Evolutionary conservation across 2,888 invertebrate genomes (phyloP).

Genomic region (Scotopteryx bipunctaria): DNA sequence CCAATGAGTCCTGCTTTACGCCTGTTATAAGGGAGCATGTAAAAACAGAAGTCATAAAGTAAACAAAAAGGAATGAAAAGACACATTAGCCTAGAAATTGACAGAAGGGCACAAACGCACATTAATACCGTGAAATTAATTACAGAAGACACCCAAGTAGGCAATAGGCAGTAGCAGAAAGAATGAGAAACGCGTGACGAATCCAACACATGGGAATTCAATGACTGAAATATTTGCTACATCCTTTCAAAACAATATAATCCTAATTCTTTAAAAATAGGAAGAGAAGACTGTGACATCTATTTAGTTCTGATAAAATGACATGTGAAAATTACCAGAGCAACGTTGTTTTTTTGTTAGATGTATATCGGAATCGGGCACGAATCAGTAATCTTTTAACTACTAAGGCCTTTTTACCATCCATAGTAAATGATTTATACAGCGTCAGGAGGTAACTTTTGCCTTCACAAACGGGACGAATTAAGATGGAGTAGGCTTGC

Average conservation of each 20-base stretch:
- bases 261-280: not conserved
- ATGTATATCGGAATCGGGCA: too few species aligned
- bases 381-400: too few species aligned
- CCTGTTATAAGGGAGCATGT: conserved; percentile 22
- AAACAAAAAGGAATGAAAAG: conserved; percentile 56
- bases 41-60: conserved; percentile 36
- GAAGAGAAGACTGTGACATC: too few species aligned
- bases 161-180: conserved; percentile 48
- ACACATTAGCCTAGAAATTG: conserved; percentile 49
- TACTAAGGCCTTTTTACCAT: too few species aligned
- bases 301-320: not conserved
- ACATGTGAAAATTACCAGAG: not conserved
- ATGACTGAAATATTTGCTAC: conserved; percentile 7
- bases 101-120: conserved; percentile 52
- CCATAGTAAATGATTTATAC: too few species aligned
- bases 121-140: conserved; percentile 68
- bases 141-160: conserved; percentile 70
- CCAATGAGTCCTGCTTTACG: conserved; percentile 9
- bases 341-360: too few species aligned
- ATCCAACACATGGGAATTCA: conserved; percentile 31
- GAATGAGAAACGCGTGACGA: conserved; percentile 50
- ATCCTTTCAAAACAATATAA: conserved; percentile 9
- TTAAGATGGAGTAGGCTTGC: too few species aligned
- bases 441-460: too few species aligned
- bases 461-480: too few species aligned